Evolutionary conservation across 2,113 vertebrate species (phyloP).

Genomic region (Tonatia bakeri): DNA sequence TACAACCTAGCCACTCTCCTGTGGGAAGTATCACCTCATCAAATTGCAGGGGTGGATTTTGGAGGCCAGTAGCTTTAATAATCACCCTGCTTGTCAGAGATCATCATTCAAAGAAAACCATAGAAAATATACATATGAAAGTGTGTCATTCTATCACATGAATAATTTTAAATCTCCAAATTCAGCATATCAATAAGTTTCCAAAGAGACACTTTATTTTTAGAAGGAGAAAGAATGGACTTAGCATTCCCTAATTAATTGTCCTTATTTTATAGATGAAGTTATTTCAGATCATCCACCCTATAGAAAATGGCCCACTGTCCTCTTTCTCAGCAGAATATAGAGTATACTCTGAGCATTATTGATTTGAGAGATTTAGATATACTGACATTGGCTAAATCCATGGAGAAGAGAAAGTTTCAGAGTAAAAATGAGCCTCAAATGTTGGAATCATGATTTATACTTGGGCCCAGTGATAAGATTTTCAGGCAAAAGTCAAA

Average conservation of each 20-base stretch:
- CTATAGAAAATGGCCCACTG: not conserved
- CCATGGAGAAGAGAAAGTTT: not conserved
- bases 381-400: not conserved
- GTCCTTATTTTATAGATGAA: not conserved
- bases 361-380: not conserved
- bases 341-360: not conserved
- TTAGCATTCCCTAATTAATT: not conserved
- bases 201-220: not conserved
- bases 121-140: not conserved
- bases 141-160: not conserved
- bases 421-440: not conserved
- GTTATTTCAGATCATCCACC: not conserved
- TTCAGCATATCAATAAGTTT: not conserved
- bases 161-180: not conserved
- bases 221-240: not conserved
- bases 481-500: conserved; percentile 11
- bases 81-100: not conserved
- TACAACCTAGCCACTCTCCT: too few relatives aligned
- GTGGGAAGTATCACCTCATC: not conserved
- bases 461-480: not conserved
- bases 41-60: not conserved
- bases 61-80: not conserved
- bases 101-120: not conserved
- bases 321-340: not conserved
- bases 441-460: not conserved